Evolutionary conservation across 1,140 invertebrate species (phyloP), one percentile per base, ranked within the genome.

Genomic region (Aricia agestis): DNA sequence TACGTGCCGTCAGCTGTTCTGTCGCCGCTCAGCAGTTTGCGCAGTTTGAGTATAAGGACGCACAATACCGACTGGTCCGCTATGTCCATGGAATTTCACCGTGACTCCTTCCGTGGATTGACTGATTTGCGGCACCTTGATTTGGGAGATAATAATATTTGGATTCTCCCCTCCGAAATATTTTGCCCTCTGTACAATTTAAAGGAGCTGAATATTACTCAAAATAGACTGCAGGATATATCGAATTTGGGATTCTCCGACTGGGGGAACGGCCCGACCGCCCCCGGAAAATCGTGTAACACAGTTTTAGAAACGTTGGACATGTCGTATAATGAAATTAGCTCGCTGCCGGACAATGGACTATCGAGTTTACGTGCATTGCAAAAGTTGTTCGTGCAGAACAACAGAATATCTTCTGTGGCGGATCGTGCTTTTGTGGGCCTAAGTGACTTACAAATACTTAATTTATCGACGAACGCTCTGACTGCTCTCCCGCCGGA

Each of bases 31-130:
- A 92, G 92, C 71, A 94, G 95, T 76, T 87, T 98, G 5, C 92
- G 94, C 31, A 93, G 92, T 68, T 86, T 98, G n/a, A 93, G 93
- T 0, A 89, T 98, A 72, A 93, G 95, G 17, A 97, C 96, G 59
- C 95, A 95, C 84, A 97, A 97, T 82, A 95, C 94, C 18, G 95
- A 97, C 81, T 96, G 96, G 96, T 96, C 95, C 1, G 94, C 95
- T 42, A 95, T 96, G 93, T 94, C 94, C 6, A 93, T 97, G 87
- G 95, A 96, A 74, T 92, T 97, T 41, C 94, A 95, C 78, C 89
- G 94, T 4, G 95, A 96, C 76, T 94, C 95, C 59, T 94, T 97
- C 59, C 89, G 94, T 32, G 95, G 95, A 1, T 87, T 97, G 15
- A 92, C 93, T 2, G 93, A 95, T 78, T 89, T 97, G 18, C 93